phyloP scores from a whole-genome alignment of 2,113 vertebrate species.

The Antigone vipio region DNA sequence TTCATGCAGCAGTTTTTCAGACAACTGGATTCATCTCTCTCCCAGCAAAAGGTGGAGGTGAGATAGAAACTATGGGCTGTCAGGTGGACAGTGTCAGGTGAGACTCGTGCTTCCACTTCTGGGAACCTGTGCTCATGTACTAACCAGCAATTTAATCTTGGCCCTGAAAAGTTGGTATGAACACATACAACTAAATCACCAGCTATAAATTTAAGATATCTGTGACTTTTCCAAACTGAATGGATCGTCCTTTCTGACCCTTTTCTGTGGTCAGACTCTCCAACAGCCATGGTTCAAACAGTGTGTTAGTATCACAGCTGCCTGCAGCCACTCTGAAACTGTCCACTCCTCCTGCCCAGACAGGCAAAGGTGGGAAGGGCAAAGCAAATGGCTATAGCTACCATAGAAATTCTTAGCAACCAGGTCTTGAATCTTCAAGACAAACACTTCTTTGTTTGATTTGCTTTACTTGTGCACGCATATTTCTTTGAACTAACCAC shows the following conservation, averaged over 20 bases:
- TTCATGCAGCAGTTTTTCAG: background rate
- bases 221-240: background rate
- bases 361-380: background rate
- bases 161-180: background rate
- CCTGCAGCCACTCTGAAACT: background rate
- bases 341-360: background rate
- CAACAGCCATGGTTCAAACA: background rate
- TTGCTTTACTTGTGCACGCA: background rate
- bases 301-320: background rate
- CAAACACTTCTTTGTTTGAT: background rate
- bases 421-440: background rate
- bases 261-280: background rate
- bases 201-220: background rate
- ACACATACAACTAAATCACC: background rate
- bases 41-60: background rate
- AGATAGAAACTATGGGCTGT: background rate
- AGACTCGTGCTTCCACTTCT: background rate
- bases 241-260: background rate
- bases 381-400: background rate
- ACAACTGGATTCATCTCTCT: background rate
- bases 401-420: background rate
- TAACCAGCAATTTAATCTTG: background rate
- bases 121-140: background rate
- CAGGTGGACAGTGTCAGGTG: accelerated
- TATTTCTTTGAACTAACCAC: background rate